Evolutionary conservation across 2,113 vertebrate genomes (phyloP), one percentile per base, ranked within the genome.

Genomic region (Elanoides forficatus): DNA sequence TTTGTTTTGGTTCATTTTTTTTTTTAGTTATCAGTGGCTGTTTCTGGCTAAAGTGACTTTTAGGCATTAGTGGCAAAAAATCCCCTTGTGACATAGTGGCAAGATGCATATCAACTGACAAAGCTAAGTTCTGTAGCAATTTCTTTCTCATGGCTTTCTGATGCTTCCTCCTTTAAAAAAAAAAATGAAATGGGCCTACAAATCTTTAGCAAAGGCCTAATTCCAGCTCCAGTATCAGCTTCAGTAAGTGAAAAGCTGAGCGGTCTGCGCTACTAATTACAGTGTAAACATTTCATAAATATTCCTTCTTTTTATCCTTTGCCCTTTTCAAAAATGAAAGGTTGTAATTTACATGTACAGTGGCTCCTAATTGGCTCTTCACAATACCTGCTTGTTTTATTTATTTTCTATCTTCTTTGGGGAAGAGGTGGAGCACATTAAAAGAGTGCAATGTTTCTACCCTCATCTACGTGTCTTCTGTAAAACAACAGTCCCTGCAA

Each of bases 231-330:
- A 85, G 27, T 65, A 47, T 71, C 90, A 91, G 40, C 50, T 73
- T 94, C 94, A 85, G 32, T 56, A 88, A 92, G 50, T 53, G 30
- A 86, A 95, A 94, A 81, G 47, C 56, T 82, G 34, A 96, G 62
- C 62, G 80, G 53, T 16, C 82, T 86, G 26, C 15, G 2, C 72
- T 56, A 40, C 83, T 97, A 95, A 95, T 97, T 97, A 95, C 53
- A 93, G 62, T 66, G 84, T 88, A 98, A 97, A 97, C 81, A 93
- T 95, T 97, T 96, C 93, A 95, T 91, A 97, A 93, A 97, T 97
- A 96, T 86, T 96, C 76, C 72, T 83, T 92, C 81, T 88, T 96
- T 91, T 89, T 86, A 83, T 97, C 93, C 43, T 90, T 97, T 96
- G 80, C 75, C 82, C 92, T 96, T 98, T 97, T 96, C 83, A 95